Evolutionary conservation across 92 coral and sea anemone genomes (phyloP), one percentile per base, ranked within the genome.

Genomic region (Palythoa heliodiscus): DNA sequence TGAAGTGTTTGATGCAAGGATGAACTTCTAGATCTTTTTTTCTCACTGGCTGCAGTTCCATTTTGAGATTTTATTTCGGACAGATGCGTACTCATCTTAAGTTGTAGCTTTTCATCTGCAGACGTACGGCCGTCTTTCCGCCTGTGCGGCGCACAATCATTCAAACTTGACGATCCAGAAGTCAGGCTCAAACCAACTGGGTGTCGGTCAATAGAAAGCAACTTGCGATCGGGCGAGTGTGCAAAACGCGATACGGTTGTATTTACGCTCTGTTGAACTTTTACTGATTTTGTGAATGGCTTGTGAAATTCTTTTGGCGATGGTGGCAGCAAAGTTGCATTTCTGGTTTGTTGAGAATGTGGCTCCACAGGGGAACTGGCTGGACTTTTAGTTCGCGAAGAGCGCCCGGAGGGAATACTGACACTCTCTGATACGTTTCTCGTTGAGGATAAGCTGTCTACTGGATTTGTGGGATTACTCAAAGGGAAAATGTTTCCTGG

Each of bases 291-390:
- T 2, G 47, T 70, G 25, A 80, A 66, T 15, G 84, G 74, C 39
- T 24, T 67, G 25, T 15, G 84, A 12, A 43, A 47, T 47, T 66
- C 84, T 23, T 48, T 66, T 25, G 75, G 73, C 7, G 84, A 80
- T 20, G 74, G 60, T 25, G 75, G 74, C 57, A 20, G 29, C 22
- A 80, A 70, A 22, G 38, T 43, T 6, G 15, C 61, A 11, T 64
- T 40, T 50, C 48, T 66, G 29, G 15, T 52, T 13, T 47, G 61
- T 79, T 63, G 72, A 40, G 38, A 79, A 47, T 43, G 84, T 15
- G 47, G 84, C 11, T 80, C 75, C 58, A 47, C 66, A 11, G 84
- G 84, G 22, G 84, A 80, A 22, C 73, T n/a, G 1, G 37, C 55
- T 5, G 75, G 84, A 80, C 84, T 80, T 37, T 61, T 80, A 22